Conservation (phyloP, 2,113 vertebrate genomes). For the Syrrhaptes paradoxus region DNA sequence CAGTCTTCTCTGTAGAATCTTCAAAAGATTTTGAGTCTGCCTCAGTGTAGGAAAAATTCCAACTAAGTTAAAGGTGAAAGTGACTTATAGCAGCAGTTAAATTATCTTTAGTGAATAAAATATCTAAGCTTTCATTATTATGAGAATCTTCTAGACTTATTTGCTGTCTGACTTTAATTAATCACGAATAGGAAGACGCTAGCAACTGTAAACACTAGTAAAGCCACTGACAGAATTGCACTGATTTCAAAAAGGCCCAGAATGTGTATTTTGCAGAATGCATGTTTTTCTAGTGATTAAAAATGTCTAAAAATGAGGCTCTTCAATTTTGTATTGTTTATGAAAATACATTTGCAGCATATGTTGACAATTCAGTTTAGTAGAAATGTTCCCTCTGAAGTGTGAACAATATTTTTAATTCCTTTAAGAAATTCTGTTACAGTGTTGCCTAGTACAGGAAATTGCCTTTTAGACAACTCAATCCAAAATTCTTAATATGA, state of each 20-base stretch:
- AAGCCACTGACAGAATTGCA: background rate
- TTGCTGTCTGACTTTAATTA: background rate
- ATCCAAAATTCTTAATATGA: background rate
- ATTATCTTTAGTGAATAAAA: background rate
- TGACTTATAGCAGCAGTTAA: background rate
- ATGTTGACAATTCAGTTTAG: background rate
- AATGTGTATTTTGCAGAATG: background rate
- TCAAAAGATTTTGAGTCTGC: background rate
- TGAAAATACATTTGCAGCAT: background rate
- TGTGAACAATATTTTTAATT: slow-evolving; percentile 3
- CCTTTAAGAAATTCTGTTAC: background rate
- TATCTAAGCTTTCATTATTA: background rate
- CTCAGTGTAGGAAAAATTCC: background rate
- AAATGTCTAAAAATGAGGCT: background rate
- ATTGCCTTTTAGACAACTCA: background rate
- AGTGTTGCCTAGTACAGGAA: background rate
- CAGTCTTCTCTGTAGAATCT: background rate
- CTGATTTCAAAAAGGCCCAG: background rate
- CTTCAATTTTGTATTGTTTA: background rate
- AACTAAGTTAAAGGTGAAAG: background rate
- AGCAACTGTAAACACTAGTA: background rate
- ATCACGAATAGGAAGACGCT: background rate
- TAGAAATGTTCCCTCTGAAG: background rate
- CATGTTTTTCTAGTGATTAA: background rate
- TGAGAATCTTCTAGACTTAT: background rate